Evolutionary conservation across 2,888 invertebrate species (phyloP).

Genomic region (Platycheirus albimanus): DNA sequence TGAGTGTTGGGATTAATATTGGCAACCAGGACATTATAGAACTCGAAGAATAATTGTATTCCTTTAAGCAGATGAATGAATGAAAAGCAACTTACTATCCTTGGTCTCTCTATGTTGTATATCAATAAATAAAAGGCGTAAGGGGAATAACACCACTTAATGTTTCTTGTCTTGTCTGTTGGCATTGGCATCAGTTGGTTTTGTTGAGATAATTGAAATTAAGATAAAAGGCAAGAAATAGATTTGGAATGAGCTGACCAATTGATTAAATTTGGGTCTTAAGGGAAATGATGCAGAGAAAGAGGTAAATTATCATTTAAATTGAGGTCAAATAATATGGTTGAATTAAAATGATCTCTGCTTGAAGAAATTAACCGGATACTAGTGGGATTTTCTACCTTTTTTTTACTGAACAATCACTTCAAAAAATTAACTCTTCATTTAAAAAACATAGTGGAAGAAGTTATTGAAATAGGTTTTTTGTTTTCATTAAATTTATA

Average conservation of each 20-base stretch:
- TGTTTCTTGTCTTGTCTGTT: conserved; percentile 11
- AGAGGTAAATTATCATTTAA: conserved; percentile 18
- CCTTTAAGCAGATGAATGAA: conserved; percentile 26
- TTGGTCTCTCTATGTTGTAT: no score
- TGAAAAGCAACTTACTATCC: neutral
- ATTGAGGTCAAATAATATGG: conserved; percentile 34
- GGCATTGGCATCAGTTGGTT: conserved; percentile 30
- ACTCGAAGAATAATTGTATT: conserved; percentile 21
- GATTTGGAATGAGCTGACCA: conserved; percentile 37
- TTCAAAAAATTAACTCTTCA: no score
- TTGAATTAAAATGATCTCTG: conserved; percentile 10
- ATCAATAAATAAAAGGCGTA: neutral
- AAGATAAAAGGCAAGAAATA: conserved; percentile 11
- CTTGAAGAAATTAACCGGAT: no score
- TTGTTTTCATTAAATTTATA: no score
- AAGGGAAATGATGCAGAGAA: neutral
- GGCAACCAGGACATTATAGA: conserved; percentile 22
- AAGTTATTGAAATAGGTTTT: no score
- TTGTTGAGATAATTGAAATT: conserved; percentile 33
- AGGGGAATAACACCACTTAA: conserved; percentile 28
- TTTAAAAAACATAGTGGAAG: no score
- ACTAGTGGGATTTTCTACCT: no score
- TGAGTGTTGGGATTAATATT: conserved; percentile 35
- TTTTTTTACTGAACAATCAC: no score
- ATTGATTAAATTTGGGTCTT: conserved; percentile 24